Evolutionary conservation across 1,140 invertebrate species (phyloP).

Genomic region (Telenomus remus): DNA sequence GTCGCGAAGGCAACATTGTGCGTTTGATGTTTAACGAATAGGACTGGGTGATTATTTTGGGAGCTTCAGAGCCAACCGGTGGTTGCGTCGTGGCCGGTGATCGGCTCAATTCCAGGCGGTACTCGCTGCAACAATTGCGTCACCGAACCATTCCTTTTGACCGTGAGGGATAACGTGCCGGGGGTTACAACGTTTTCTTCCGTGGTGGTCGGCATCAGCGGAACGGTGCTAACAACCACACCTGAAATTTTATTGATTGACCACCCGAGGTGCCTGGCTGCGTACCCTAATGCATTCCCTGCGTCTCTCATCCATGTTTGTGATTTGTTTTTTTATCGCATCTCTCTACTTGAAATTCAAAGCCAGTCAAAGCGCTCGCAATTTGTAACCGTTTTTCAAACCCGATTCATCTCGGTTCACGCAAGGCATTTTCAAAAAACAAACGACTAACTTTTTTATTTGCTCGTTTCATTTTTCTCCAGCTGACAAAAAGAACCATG

Average conservation of each 20-base stretch:
- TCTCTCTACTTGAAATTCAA: constrained; percentile 3
- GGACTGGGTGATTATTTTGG: constrained; percentile 16
- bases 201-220: constrained; percentile 76
- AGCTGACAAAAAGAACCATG: constrained; percentile 24
- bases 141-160: constrained; percentile 74
- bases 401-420: background rate
- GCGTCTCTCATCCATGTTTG: constrained; percentile 47
- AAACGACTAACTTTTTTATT: too few species aligned
- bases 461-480: too few species aligned
- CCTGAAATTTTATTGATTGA: constrained; percentile 58
- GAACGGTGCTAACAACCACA: constrained; percentile 60
- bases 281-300: constrained; percentile 46
- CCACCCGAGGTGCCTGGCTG: constrained; percentile 51
- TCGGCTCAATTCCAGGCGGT: constrained; percentile 79
- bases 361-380: background rate
- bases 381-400: constrained; percentile 3
- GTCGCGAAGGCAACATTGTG: constrained; percentile 70
- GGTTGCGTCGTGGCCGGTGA: constrained; percentile 79
- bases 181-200: constrained; percentile 75
- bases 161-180: constrained; percentile 63
- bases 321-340: too few species aligned
- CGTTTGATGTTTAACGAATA: constrained; percentile 62
- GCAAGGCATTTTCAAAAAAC: too few species aligned
- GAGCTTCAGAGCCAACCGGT: constrained; percentile 78
- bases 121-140: constrained; percentile 76